phyloP scores from a whole-genome alignment of 2,113 vertebrate species.

The Erythrolamprus reginae region DNA sequence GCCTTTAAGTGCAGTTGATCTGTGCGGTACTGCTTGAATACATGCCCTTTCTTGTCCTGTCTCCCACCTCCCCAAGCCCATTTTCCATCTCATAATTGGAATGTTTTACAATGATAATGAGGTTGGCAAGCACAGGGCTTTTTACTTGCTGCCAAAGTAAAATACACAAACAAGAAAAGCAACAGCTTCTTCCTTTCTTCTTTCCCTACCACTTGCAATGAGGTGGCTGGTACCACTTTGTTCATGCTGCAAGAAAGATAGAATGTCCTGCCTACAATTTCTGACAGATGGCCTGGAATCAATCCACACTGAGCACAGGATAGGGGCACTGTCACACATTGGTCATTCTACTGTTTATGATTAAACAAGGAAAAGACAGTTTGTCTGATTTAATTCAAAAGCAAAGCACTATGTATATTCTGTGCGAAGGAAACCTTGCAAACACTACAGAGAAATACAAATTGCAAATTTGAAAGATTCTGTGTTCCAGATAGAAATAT shows the following conservation, averaged over 20 bases:
- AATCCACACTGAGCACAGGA: slow-evolving; percentile 35
- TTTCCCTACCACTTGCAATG: slow-evolving; percentile 23
- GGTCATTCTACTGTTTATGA: slow-evolving; percentile 33
- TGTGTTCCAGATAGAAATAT: not conserved
- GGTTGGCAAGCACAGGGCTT: slow-evolving; percentile 53
- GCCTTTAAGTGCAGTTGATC: slow-evolving; percentile 25
- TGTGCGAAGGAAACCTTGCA: not conserved
- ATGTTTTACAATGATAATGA: slow-evolving; percentile 61
- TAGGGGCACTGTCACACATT: slow-evolving; percentile 40
- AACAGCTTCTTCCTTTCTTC: slow-evolving; percentile 52
- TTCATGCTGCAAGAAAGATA: slow-evolving; percentile 49
- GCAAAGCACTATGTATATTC: not conserved
- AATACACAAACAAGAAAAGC: slow-evolving; percentile 63
- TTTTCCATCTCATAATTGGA: slow-evolving; percentile 40
- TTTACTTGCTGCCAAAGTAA: slow-evolving; percentile 57
- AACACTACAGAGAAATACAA: not conserved
- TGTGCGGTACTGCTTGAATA: slow-evolving; percentile 13
- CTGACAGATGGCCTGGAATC: slow-evolving; percentile 59
- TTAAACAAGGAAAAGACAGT: slow-evolving; percentile 13
- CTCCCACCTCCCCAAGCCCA: not conserved
- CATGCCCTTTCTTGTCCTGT: not conserved
- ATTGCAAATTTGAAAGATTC: not conserved
- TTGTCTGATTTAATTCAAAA: not conserved
- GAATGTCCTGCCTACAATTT: slow-evolving; percentile 52
- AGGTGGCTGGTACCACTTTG: slow-evolving; percentile 56